Evolutionary conservation across 2,888 invertebrate genomes (phyloP).

Genomic region (Leucophora obtusa): DNA sequence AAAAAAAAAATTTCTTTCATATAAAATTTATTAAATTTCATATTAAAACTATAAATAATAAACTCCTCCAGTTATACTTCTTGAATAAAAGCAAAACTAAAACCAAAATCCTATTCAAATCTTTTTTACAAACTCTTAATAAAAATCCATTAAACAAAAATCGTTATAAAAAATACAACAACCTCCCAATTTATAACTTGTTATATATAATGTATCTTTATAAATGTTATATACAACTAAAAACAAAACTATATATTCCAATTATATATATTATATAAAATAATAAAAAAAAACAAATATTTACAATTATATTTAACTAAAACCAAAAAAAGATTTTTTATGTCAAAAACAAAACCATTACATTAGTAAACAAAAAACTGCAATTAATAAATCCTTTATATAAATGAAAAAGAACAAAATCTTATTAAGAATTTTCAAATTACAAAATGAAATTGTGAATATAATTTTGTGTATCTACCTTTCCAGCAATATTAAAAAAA

Average conservation of each 20-base stretch:
- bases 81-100: slow-evolving; percentile 3
- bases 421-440: slow-evolving; percentile 44
- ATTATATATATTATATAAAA: slow-evolving; percentile 62
- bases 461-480: slow-evolving; percentile 65
- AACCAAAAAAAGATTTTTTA: slow-evolving; percentile 53
- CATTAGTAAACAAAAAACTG: slow-evolving; percentile 47
- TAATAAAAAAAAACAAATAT: slow-evolving; percentile 51
- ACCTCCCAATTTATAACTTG: slow-evolving; percentile 64
- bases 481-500: slow-evolving; percentile 63
- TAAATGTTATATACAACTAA: slow-evolving; percentile 63
- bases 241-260: slow-evolving; percentile 60
- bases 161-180: slow-evolving; percentile 47
- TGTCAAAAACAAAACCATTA: slow-evolving; percentile 53
- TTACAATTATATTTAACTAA: slow-evolving; percentile 63
- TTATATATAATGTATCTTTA: slow-evolving; percentile 65
- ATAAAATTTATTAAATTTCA: neutral
- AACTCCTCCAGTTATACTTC: slow-evolving; percentile 27
- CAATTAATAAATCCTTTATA: slow-evolving; percentile 56
- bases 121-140: slow-evolving; percentile 59
- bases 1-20: too few species aligned
- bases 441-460: slow-evolving; percentile 50
- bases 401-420: slow-evolving; percentile 16
- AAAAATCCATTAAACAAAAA: slow-evolving; percentile 9
- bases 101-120: slow-evolving; percentile 54
- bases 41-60: neutral